Base-by-base conservation (phyloP, 1,140 invertebrate species). In the Drosophila nikananu region DNA sequence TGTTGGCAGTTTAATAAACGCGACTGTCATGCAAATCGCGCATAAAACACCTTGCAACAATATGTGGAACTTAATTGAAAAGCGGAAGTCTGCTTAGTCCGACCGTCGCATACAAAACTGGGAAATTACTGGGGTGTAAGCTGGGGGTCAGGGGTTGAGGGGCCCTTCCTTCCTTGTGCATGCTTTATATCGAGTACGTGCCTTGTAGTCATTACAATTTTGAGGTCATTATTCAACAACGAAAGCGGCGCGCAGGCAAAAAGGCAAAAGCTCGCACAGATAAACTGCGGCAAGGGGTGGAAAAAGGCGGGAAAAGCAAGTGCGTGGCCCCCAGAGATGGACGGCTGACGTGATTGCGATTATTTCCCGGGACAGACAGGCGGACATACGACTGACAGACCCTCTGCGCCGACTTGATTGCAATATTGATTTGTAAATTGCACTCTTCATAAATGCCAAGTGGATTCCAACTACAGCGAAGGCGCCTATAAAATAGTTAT, bases 11-110 rank as follows among this genome's bases (percentile, higher is more conserved):
- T 80, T 74, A 80, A 80, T 80, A 79, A 79, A 79, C 76, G 77
- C 61, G 77, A 66, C 68, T 80, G 84, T 81, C 84, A 80, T 90
- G 84, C 86, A 89, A 89, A 89, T 84, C 78, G 81, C 78, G 75
- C 81, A 89, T 89, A 89, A 89, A 89, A 84, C 81, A 89, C 84
- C 83, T 87, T 78, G 72, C 77, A 83, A 87, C 83, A 87, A 87
- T 83, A 89, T 89, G 84, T 89, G 78, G 35, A 72, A 65, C 80
- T 86, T 86, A 86, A 86, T 86, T 86, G 83, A 87, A 84, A 89
- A 90, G 72, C 84, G 84, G 86, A 89, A 89, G 84, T 81, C 86
- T 83, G 81, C 83, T 89, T 87, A 89, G 84, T 73, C 77, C 71
- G 79, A 51, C 54, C 77, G 63, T 84, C 81, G 52, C 62, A 58